Conservation (phyloP, 2,797 vertebrate species). For the Naso thynnoides region DNA sequence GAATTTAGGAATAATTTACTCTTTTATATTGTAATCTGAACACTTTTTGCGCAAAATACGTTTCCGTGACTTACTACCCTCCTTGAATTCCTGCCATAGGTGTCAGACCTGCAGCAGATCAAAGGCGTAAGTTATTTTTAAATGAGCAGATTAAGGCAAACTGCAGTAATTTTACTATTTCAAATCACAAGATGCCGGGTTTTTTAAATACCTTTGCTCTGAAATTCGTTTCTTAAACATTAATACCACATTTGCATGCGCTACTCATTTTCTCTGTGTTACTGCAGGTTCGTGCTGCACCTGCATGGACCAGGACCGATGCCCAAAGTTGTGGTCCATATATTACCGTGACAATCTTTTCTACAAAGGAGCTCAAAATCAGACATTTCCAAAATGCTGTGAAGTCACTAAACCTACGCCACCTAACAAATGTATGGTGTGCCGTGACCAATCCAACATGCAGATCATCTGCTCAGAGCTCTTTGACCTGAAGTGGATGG, state of each 20-base stretch:
- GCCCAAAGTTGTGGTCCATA: neutral
- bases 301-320: conserved; percentile 31
- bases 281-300: conserved; percentile 6
- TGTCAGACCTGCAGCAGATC: too few species aligned
- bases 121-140: neutral
- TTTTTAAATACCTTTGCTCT: neutral
- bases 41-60: too few species aligned
- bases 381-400: conserved; percentile 3
- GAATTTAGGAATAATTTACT: too few species aligned
- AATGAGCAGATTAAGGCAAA: neutral
- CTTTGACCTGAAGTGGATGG: too few species aligned
- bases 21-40: too few species aligned
- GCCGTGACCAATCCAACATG: fast-evolving
- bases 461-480: neutral
- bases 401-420: fast-evolving
- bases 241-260: too few species aligned
- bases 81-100: too few species aligned
- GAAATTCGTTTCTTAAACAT: neutral
- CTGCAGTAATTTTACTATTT: neutral
- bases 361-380: fast-evolving
- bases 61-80: too few species aligned
- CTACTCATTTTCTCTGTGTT: conserved; percentile 9
- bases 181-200: neutral
- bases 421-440: neutral
- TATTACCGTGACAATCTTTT: fast-evolving